Base-by-base conservation (phyloP, 2,797 vertebrate species). In the Diglossa cyanea region DNA sequence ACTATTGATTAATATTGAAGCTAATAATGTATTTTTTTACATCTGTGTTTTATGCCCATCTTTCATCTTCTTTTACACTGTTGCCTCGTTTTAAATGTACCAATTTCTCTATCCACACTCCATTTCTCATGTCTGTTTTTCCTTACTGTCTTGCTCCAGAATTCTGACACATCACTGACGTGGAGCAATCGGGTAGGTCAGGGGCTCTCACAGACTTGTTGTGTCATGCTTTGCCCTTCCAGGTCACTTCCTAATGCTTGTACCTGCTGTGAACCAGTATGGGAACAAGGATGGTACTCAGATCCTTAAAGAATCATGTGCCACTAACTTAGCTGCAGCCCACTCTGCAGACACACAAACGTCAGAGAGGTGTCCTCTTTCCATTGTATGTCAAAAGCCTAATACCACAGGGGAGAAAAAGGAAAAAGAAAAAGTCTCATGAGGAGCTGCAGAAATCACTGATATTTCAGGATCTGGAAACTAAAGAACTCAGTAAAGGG, bases 161-260 rank as follows among this genome's bases (percentile, higher is more conserved):
- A 16, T 68, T 92, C 67, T 40, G 33, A 58, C 18, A 65, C 19
- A 5, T 75, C n/a, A 10, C 10, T 67, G 28, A 13, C 2, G 1
- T 12, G 42, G 25, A 80, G 24, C 12, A 51, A 10, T 5, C 0
- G 0, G 23, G 53, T 62, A 67, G 40, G 25, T 42, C 17, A 62
- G 26, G 8, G n/a, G 2, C 33, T 76, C 1, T 9, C 28, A 14
- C 16, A 58, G 15, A 4, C 25, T 53, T 39, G 0, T 35, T 65
- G 68, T 54, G n/a, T 51, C 71, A 51, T 15, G 40, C 18, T 76
- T 67, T 86, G 20, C 42, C 26, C 35, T 86, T 72, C 25, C 55
- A 77, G 39, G 33, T 58, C 25, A 54, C 24, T 79, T 73, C 33
- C 45, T 50, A 58, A 30, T 25, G 28, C n/a, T 66, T 21, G 21